A percentile compares a stretch with the other conserved stretches of the same genome.
phyloP scores from a whole-genome alignment of 2,113 vertebrate genomes.

The Argyrosomus japonicus region DNA sequence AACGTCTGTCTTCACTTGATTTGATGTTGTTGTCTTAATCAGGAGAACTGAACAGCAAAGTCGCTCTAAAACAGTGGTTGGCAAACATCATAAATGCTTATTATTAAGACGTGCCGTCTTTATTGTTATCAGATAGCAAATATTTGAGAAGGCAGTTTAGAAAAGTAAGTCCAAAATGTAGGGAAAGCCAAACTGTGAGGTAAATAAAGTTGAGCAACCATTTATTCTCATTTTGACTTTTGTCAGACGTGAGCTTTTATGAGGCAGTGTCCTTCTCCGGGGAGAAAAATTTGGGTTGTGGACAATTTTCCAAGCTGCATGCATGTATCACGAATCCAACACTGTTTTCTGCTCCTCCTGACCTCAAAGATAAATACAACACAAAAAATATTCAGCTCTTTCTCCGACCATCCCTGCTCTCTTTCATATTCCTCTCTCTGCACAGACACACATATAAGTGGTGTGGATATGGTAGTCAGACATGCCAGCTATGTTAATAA shows the following conservation, averaged over 20 bases:
- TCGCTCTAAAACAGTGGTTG: conserved; percentile 14
- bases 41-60: conserved; percentile 18
- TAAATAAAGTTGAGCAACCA: too few relatives aligned
- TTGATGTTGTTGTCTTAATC: conserved; percentile 40
- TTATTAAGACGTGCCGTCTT: neutral
- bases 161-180: neutral
- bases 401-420: neutral
- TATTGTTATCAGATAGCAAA: neutral
- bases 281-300: neutral
- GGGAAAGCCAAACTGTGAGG: neutral
- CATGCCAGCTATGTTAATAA: conserved; percentile 42
- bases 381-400: conserved; percentile 1
- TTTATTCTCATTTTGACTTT: neutral
- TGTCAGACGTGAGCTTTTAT: conserved; percentile 18
- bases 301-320: conserved; percentile 16
- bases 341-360: conserved; percentile 4
- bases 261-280: neutral
- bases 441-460: neutral
- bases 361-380: conserved; percentile 22
- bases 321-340: conserved; percentile 32
- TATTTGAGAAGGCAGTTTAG: neutral
- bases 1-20: conserved; percentile 34
- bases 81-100: conserved; percentile 4
- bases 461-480: conserved; percentile 22
- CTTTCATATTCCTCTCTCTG: conserved; percentile 19